phyloP scores from a whole-genome alignment of 2,113 vertebrate genomes.

The Sebastes fasciatus region DNA sequence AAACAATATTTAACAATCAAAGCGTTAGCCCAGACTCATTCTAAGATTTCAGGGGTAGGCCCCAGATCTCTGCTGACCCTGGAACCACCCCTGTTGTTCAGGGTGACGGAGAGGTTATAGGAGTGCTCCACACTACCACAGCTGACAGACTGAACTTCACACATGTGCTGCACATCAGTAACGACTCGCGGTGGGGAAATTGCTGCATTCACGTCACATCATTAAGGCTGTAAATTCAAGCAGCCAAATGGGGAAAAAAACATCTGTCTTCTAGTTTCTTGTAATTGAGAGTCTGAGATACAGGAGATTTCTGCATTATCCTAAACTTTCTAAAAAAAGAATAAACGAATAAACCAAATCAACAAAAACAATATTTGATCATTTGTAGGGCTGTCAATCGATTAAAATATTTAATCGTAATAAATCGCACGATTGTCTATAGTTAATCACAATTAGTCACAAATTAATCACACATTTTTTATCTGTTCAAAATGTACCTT shows the following conservation, averaged over 20 bases:
- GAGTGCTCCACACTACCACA: slow-evolving; percentile 4
- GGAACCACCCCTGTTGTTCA: background rate
- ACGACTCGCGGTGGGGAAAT: background rate
- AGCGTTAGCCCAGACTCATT: background rate
- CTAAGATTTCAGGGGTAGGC: background rate
- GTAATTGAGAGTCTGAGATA: background rate
- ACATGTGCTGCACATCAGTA: slow-evolving; percentile 14
- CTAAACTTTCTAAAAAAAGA: background rate
- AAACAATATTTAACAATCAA: no score
- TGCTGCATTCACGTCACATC: background rate
- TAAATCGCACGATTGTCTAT: no score
- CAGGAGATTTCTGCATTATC: no score
- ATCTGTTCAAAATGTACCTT: no score
- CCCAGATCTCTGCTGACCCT: background rate
- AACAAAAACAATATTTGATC: background rate
- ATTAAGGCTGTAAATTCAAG: background rate
- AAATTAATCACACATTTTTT: no score
- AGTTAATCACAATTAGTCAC: no score
- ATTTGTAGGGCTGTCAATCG: no score
- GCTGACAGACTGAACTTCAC: slow-evolving; percentile 41
- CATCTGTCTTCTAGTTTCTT: background rate
- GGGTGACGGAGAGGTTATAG: slow-evolving; percentile 32
- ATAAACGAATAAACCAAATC: background rate
- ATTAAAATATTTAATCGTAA: no score
- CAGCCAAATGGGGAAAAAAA: background rate